Percentiles rank a stretch among this genome's conserved stretches.
These are phyloP conservation scores for Pachymerium ferrugineum DNA, from an alignment of 2,888 invertebrate genomes.

Conservation along the genomic window DNA sequence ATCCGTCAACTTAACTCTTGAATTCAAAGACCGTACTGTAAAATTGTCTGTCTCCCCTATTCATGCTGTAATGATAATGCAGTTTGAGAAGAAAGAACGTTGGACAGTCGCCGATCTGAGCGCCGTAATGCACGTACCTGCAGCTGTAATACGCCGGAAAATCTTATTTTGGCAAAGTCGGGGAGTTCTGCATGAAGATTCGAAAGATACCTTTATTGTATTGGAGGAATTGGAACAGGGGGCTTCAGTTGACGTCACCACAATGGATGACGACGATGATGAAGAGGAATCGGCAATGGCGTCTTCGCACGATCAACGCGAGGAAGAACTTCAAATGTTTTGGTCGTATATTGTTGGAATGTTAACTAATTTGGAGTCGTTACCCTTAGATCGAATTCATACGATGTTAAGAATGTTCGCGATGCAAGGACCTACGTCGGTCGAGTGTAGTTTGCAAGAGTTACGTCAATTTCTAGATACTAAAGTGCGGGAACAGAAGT, in stretches of 20 bases:
- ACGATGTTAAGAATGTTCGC: slow-evolving; percentile 97
- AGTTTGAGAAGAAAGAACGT: slow-evolving; percentile 80
- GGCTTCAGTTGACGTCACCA: slow-evolving; percentile 1
- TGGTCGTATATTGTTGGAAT: slow-evolving; percentile 97
- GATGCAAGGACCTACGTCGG: slow-evolving; percentile 77
- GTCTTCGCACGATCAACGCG: slow-evolving; percentile 86
- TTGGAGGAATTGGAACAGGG: slow-evolving; percentile 45
- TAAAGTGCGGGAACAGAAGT: slow-evolving; percentile 84
- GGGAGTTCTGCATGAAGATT: slow-evolving; percentile 49
- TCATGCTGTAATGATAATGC: slow-evolving; percentile 88
- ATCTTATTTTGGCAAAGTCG: slow-evolving; percentile 93
- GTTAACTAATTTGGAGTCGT: slow-evolving; percentile 87
- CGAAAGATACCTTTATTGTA: slow-evolving; percentile 46
- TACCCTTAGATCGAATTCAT: slow-evolving; percentile 86
- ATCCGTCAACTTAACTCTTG: slow-evolving; percentile 81
- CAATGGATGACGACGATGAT: slow-evolving; percentile 69
- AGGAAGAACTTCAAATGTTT: slow-evolving; percentile 87
- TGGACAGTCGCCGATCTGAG: slow-evolving; percentile 86
- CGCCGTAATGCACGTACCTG: slow-evolving; percentile 76
- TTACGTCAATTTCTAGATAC: slow-evolving; percentile 81
- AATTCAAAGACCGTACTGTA: slow-evolving; percentile 71
- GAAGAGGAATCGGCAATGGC: slow-evolving; percentile 92
- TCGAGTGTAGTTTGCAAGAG: slow-evolving; percentile 83
- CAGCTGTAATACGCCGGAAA: slow-evolving; percentile 74
- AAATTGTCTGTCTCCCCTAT: slow-evolving; percentile 83